Evolutionary conservation across 2,113 vertebrate species (phyloP).

Genomic region (Conger conger): DNA sequence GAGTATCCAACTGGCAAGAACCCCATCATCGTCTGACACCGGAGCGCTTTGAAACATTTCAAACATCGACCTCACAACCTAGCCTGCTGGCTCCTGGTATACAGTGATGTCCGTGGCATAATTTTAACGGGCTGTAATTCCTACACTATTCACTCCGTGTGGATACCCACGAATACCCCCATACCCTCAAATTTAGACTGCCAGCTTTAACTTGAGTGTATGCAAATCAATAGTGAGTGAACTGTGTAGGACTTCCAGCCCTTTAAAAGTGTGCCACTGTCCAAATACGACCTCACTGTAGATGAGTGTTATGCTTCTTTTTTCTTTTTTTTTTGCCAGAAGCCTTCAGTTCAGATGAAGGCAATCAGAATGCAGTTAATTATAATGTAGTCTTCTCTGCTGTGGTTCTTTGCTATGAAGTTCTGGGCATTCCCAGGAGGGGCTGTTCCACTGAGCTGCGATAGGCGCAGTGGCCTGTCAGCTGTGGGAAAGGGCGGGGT

Average conservation of each 20-base stretch:
- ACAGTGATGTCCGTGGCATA: too few relatives aligned
- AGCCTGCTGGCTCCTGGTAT: not conserved
- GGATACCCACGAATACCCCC: too few relatives aligned
- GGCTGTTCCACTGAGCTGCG: not conserved
- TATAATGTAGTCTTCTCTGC: not conserved
- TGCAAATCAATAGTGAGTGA: too few relatives aligned
- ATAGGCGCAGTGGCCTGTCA: not conserved
- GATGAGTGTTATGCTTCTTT: not conserved
- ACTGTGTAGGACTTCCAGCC: too few relatives aligned
- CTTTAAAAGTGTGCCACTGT: too few relatives aligned
- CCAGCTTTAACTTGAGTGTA: too few relatives aligned
- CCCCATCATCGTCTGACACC: not conserved
- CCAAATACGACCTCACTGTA: too few relatives aligned
- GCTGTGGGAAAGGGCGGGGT: constrained; percentile 22
- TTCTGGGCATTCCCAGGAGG: not conserved
- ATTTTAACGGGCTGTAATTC: too few relatives aligned
- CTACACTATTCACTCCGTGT: too few relatives aligned
- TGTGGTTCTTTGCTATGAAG: not conserved
- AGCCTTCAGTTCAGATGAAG: not conserved
- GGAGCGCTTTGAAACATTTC: not conserved
- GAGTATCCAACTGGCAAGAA: not conserved
- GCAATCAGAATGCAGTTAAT: not conserved
- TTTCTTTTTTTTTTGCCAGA: not conserved
- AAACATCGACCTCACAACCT: not conserved
- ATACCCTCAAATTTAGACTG: too few relatives aligned